phyloP scores from a whole-genome alignment of 2,113 vertebrate species.

The Podarcis raffonei region DNA sequence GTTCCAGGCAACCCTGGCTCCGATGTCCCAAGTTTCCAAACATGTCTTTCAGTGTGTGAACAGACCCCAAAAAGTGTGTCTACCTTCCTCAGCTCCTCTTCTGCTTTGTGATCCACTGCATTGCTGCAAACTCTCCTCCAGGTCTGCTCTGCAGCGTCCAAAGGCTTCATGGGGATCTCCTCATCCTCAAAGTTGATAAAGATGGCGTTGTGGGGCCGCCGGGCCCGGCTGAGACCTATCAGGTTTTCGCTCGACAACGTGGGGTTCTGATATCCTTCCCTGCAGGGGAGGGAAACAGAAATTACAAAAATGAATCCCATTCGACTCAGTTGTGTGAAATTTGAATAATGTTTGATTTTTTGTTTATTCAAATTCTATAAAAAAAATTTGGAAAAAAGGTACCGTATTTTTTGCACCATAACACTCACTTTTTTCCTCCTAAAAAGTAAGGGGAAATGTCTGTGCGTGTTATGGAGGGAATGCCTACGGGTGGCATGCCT shows the following conservation, averaged over 20 bases:
- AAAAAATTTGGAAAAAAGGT: too few species aligned
- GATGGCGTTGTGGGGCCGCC: slow-evolving; percentile 92
- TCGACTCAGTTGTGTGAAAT: too few species aligned
- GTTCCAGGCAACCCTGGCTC: not conserved
- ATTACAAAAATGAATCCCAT: not conserved
- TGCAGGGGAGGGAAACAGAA: not conserved
- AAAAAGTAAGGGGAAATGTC: too few species aligned
- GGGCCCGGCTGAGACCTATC: slow-evolving; percentile 87
- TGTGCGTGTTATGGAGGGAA: too few species aligned
- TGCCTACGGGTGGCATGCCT: too few species aligned
- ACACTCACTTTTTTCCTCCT: too few species aligned
- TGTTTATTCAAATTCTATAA: too few species aligned
- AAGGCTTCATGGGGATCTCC: slow-evolving; percentile 76
- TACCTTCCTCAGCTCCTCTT: slow-evolving; percentile 84
- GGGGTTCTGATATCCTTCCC: slow-evolving; percentile 79
- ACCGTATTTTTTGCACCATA: too few species aligned
- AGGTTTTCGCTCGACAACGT: slow-evolving; percentile 81
- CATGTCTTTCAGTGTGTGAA: not conserved
- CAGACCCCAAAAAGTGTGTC: not conserved
- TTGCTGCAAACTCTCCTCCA: slow-evolving; percentile 85
- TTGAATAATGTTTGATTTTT: too few species aligned
- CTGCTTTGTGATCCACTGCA: slow-evolving; percentile 75
- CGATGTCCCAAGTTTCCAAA: not conserved
- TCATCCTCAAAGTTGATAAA: slow-evolving; percentile 89
- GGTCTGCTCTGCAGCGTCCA: slow-evolving; percentile 85